Conservation (phyloP, 2,113 vertebrate genomes). For the Theropithecus gelada region DNA sequence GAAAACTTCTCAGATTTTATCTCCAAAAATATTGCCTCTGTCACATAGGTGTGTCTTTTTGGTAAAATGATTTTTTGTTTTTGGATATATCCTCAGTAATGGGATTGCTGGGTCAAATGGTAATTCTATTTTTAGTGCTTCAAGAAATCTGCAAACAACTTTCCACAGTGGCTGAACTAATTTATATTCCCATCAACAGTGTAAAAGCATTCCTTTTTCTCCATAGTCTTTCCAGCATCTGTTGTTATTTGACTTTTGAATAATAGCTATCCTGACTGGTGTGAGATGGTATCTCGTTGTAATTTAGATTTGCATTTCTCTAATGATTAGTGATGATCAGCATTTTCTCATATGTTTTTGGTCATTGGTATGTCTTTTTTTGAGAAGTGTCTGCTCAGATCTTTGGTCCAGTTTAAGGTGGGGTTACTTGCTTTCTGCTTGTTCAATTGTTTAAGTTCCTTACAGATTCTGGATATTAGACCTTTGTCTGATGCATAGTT, state of each 20-base stretch:
- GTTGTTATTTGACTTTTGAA: background rate
- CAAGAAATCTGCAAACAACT: background rate
- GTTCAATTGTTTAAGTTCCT: background rate
- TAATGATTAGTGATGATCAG: background rate
- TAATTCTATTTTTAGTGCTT: background rate
- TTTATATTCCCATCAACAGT: too few relatives aligned
- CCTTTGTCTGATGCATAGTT: background rate
- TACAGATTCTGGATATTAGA: background rate
- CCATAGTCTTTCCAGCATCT: background rate
- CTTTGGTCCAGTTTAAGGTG: background rate
- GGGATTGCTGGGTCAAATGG: background rate
- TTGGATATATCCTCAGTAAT: background rate
- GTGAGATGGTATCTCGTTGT: background rate
- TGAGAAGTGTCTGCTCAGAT: background rate
- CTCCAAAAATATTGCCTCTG: background rate
- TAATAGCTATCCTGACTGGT: background rate
- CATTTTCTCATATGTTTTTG: background rate
- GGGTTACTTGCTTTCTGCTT: too few relatives aligned
- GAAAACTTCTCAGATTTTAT: background rate
- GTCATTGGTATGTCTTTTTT: background rate
- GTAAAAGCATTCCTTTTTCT: background rate
- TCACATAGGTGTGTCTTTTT: background rate
- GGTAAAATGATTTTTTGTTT: background rate
- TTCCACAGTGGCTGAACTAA: background rate
- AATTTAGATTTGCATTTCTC: background rate